These are phyloP conservation scores for Philopedon plagiatum DNA, from an alignment of 2,888 invertebrate species.

Conservation along the genomic window DNA sequence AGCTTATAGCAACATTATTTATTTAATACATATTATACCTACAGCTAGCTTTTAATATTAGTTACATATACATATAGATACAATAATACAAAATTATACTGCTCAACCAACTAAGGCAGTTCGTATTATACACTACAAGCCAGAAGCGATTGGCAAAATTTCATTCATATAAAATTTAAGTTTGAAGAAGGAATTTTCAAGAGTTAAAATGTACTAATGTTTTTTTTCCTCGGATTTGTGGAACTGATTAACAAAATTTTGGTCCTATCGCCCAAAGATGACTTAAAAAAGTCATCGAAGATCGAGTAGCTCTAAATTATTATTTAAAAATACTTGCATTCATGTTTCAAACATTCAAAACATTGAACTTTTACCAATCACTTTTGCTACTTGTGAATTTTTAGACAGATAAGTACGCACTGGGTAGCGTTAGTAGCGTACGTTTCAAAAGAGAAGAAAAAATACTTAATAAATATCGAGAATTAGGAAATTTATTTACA, in stretches of 20 bases:
- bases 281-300: too few species aligned
- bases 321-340: too few species aligned
- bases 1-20: constrained; percentile 39
- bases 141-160: constrained; percentile 1
- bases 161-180: too few species aligned
- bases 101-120: constrained; percentile 33
- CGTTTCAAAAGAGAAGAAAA: too few species aligned
- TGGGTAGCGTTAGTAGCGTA: not conserved
- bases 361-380: not conserved
- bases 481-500: not conserved
- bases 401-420: not conserved
- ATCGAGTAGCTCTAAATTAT: too few species aligned
- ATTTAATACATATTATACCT: constrained; percentile 41
- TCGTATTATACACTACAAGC: constrained; percentile 21
- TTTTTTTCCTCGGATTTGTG: too few species aligned
- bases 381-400: not conserved
- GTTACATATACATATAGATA: constrained; percentile 51
- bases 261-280: too few species aligned
- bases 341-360: too few species aligned
- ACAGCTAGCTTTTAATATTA: constrained; percentile 43
- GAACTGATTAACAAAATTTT: too few species aligned
- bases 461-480: not conserved
- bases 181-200: too few species aligned
- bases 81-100: constrained; percentile 51
- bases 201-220: too few species aligned